These are phyloP conservation scores for Poecilia gillii DNA, from an alignment of 2,797 vertebrate genomes.

Conservation along the genomic window DNA sequence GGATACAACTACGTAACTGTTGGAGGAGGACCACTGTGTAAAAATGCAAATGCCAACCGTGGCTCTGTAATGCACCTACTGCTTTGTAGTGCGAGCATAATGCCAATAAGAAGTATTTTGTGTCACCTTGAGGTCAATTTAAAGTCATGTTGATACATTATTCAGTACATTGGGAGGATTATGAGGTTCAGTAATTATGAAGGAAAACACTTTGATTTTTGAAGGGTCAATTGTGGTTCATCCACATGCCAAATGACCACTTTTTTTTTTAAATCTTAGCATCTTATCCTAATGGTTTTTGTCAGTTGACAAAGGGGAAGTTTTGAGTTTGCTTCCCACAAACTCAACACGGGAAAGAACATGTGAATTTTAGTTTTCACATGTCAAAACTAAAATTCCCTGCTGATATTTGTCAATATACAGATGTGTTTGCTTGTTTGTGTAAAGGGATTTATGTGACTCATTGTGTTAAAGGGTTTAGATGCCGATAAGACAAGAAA, in stretches of 20 bases:
- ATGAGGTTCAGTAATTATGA: background rate
- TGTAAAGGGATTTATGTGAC: background rate
- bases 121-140: background rate
- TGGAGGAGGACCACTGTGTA: background rate
- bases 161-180: background rate
- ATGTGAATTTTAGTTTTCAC: background rate
- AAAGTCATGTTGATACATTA: background rate
- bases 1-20: background rate
- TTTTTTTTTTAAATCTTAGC: background rate
- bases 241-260: background rate
- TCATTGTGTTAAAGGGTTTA: background rate
- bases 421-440: background rate
- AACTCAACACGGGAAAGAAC: background rate
- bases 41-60: background rate
- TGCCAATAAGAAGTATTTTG: background rate
- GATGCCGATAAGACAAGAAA: no score
- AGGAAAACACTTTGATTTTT: background rate
- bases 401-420: background rate
- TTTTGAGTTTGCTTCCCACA: background rate
- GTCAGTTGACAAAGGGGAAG: background rate
- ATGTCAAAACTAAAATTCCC: background rate
- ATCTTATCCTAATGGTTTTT: background rate
- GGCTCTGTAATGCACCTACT: background rate
- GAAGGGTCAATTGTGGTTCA: background rate
- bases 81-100: background rate